Base-by-base conservation (phyloP, 2,888 invertebrate species). In the Drosophila picticornis region DNA sequence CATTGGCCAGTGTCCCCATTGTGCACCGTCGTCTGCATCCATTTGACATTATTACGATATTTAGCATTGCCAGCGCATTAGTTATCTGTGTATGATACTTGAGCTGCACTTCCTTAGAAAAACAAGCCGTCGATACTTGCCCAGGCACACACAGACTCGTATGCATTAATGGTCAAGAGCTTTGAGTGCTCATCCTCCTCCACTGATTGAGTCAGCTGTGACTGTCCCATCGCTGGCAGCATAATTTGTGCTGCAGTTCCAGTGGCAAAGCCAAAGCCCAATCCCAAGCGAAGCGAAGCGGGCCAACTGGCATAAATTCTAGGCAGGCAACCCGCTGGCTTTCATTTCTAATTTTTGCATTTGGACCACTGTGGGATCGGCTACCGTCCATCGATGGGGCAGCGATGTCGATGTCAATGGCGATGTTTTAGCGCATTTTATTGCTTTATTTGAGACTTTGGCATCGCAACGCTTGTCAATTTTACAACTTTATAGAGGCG, bases 401-500 rank as follows among this genome's bases (percentile, higher is more conserved):
- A 27, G 27, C 40, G 40, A 29, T 57, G 57, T n/a, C 73, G 29
- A 69, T 70, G 77, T 69, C 70, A 70, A 64, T 74, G 84, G 70
- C 77, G 77, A 85, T 85, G 90, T 72, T 83, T 88, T 88, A 77
- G 84, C 80, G 74, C 75, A 82, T 82, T 87, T 90, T 91, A 91
- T 88, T 91, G 87, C 87, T 87, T 90, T 85, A 90, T 87, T 90
- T 90, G 74, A 76, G 88, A 83, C 62, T 86, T 83, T 88, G 71
- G 89, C 77, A 75, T 72, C 60, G 84, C 88, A 88, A 70, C 71
- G 87, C 83, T 90, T 90, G 87, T 89, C 91, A 87, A 89, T 90
- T 87, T 90, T 89, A 87, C 86, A 87, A 87, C 87, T 87, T 90
- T 91, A 87, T 91, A 87, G 91, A 90, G 80, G 88, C 89, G 63